Conservation (phyloP, 2,888 invertebrate genomes). For the Tetragonisca angustula region DNA sequence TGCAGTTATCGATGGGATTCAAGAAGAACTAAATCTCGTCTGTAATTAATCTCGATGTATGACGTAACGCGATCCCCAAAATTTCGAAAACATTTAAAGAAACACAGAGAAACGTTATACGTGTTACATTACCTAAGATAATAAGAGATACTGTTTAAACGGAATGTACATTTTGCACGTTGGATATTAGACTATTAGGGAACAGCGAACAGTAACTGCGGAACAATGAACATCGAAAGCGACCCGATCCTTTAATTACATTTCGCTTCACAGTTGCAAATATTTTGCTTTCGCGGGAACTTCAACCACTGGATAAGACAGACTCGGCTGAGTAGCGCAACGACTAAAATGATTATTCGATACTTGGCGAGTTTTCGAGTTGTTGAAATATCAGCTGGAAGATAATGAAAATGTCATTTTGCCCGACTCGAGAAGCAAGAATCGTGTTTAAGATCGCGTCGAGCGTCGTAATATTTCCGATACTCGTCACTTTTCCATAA, state of each 20-base stretch:
- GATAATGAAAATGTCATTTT: background rate
- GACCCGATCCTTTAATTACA: background rate
- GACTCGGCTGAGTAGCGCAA: background rate
- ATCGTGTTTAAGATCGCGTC: background rate
- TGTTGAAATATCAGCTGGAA: background rate
- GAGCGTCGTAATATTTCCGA: too few species aligned
- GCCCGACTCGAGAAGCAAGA: background rate
- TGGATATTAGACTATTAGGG: background rate
- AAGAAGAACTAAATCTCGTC: background rate
- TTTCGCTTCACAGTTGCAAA: slow-evolving; percentile 2
- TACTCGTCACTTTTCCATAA: too few species aligned
- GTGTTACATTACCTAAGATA: background rate
- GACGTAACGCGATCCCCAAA: background rate
- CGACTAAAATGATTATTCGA: background rate
- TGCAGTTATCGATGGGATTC: background rate
- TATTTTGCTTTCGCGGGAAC: background rate
- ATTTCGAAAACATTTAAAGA: background rate
- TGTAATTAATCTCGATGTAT: background rate
- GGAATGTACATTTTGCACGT: background rate
- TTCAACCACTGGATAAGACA: background rate
- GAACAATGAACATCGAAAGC: background rate
- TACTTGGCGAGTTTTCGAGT: slow-evolving; percentile 3
- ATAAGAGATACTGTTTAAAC: background rate
- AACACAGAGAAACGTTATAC: too few species aligned
- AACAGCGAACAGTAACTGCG: background rate